Base-by-base conservation (phyloP, 2,113 vertebrate species). In the Myodes glareolus region DNA sequence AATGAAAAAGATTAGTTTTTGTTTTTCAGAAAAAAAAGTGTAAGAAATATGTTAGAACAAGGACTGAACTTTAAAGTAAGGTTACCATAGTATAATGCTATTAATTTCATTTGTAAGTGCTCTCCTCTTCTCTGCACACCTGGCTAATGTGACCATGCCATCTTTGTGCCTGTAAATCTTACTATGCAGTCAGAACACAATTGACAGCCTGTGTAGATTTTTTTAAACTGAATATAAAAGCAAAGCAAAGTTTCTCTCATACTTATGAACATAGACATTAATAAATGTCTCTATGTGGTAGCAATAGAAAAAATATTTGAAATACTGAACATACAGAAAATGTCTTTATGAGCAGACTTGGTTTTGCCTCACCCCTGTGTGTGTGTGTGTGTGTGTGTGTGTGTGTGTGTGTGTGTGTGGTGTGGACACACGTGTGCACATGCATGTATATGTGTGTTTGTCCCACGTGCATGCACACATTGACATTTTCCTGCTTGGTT, bases 11-110 rank as follows among this genome's bases (percentile, higher is more conserved):
- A 75, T 45, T 91, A 36, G 17, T 96, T 86, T 95, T 92, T 33
- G 50, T 82, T 96, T 94, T 91, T 96, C 14, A 85, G 78, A 92
- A 97, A 87, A 27, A 88, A 96, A 82, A 80, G 76, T 90, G 63
- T 91, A 42, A 91, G 67, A 93, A 65, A 29, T 55, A 63, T 27
- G 25, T 95, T 94, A 91, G 87, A 95, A 55, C 72, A 47, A 93
- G 42, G 36, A 78, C 61, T 77, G 17, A 36, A 90, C 88, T 68
- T 80, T 75, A 55, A 75, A 47, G 23, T 86, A n/a, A 39, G 39
- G 33, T 67, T 65, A 50, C 23, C 19, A 58, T n/a, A 68, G 7
- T 63, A 61, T 63, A 25, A 8, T 47, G 3, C n/a, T 96, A 5
- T 72, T 97, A 42, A 82, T 61, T 68, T 91, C 78, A 70, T n/a